phyloP scores from a whole-genome alignment of 2,113 vertebrate genomes.

The Thunnus maccoyii region DNA sequence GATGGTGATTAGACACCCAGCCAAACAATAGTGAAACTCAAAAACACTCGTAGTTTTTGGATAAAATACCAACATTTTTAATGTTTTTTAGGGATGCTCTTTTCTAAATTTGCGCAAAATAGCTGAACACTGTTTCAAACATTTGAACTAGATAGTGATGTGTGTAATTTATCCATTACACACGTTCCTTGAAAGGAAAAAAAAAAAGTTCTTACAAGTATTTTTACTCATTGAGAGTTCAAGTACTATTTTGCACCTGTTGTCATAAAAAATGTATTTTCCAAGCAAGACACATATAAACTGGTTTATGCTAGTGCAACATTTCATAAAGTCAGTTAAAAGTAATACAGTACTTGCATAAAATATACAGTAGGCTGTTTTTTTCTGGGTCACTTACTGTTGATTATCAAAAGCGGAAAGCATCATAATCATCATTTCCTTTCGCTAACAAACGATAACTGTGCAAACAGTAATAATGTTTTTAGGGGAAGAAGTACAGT shows the following conservation, averaged over 20 bases:
- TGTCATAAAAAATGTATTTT: neutral
- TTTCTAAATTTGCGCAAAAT: constrained; percentile 17
- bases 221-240: constrained; percentile 28
- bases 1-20: neutral
- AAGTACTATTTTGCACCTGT: constrained; percentile 29
- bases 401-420: constrained; percentile 13
- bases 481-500: neutral
- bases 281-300: constrained; percentile 19
- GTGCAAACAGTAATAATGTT: constrained; percentile 2
- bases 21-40: constrained; percentile 10
- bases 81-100: constrained; percentile 9
- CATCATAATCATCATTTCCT: neutral
- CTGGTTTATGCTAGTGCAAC: constrained; percentile 6
- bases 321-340: neutral
- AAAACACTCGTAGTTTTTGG: constrained; percentile 21
- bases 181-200: constrained; percentile 14
- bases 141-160: neutral
- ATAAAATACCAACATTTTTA: constrained; percentile 34
- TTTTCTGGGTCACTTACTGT: constrained; percentile 26
- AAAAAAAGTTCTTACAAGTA: neutral
- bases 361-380: constrained; percentile 22
- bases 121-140: neutral
- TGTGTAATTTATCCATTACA: neutral
- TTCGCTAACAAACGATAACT: neutral
- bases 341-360: constrained; percentile 50